A percentile compares a stretch with the other conserved stretches of the same genome.
Evolutionary conservation across 2,888 invertebrate species (phyloP).

Genomic region (Fragum whitleyi): DNA sequence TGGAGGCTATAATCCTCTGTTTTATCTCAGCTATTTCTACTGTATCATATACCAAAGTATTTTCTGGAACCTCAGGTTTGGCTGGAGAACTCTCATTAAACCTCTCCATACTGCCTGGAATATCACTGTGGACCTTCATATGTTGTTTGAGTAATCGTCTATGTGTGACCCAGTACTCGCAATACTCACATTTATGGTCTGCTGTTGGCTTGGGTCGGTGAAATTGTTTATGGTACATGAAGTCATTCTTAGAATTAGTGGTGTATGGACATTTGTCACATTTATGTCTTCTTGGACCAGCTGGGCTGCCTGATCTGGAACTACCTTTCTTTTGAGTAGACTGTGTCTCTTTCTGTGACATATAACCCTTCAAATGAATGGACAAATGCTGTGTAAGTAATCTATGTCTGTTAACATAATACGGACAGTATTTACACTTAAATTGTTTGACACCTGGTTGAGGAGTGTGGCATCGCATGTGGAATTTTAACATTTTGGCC

Average conservation of each 20-base stretch:
- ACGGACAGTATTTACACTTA: conserved; percentile 93
- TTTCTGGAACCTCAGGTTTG: conserved; percentile 79
- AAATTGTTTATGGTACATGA: conserved; percentile 94
- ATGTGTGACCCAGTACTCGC: conserved; percentile 93
- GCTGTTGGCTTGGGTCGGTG: conserved; percentile 90
- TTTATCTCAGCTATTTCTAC: conserved; percentile 81
- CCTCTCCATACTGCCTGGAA: conserved; percentile 23
- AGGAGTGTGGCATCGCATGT: conserved; percentile 90
- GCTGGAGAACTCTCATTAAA: conserved; percentile 69
- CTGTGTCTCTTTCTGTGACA: conserved; percentile 46
- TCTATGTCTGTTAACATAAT: conserved; percentile 88
- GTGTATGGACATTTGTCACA: conserved; percentile 94
- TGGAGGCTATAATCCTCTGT: conserved; percentile 81
- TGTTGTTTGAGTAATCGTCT: conserved; percentile 93
- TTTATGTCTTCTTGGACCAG: conserved; percentile 88
- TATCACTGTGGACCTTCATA: conserved; percentile 89
- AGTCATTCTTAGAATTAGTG: conserved; percentile 94
- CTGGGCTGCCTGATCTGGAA: conserved; percentile 30
- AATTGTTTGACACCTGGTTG: conserved; percentile 89
- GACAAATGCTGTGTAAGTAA: conserved; percentile 89
- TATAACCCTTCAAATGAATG: conserved; percentile 86
- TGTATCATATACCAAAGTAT: conserved; percentile 74
- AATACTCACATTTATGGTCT: conserved; percentile 92
- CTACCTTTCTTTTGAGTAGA: conserved; percentile 28
- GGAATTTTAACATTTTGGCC: conserved; percentile 81